These are phyloP conservation scores for Tetramorium bicarinatum DNA, from an alignment of 2,888 invertebrate genomes.

Conservation along the genomic window DNA sequence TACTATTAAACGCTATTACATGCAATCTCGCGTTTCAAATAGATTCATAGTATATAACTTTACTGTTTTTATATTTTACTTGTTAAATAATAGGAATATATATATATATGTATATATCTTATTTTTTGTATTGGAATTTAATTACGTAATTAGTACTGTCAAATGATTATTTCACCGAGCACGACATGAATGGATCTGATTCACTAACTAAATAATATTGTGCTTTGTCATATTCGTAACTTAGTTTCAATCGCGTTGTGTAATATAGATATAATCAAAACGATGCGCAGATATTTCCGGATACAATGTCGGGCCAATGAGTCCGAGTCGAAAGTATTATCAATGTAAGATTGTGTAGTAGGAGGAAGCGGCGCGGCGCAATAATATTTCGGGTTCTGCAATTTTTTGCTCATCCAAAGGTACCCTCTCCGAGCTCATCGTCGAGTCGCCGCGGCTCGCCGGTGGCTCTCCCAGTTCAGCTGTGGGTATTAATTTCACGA, in stretches of 20 bases:
- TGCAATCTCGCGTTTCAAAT: background rate
- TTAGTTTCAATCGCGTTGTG: background rate
- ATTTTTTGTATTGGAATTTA: background rate
- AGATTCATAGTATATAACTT: background rate
- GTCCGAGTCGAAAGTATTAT: slow-evolving; percentile 57
- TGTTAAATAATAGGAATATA: background rate
- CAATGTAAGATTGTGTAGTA: slow-evolving; percentile 44
- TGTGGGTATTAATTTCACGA: slow-evolving; percentile 81
- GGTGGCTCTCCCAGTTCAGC: slow-evolving; percentile 78
- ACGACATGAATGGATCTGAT: background rate
- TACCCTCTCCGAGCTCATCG: slow-evolving; percentile 77
- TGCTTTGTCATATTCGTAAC: background rate
- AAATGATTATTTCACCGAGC: background rate
- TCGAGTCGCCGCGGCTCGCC: slow-evolving; percentile 76
- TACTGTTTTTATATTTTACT: background rate
- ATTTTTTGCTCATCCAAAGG: slow-evolving; percentile 79
- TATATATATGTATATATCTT: background rate
- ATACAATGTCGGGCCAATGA: slow-evolving; percentile 10
- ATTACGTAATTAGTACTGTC: background rate
- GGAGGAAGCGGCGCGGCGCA: slow-evolving; percentile 69
- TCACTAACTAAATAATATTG: background rate
- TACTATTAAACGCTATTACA: too few relatives aligned
- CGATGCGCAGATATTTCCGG: slow-evolving; percentile 50
- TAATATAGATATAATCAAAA: slow-evolving; percentile 29
- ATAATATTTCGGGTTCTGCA: slow-evolving; percentile 80